Conservation (phyloP, 2,888 invertebrate genomes). For the Drosophila fungiperda region DNA sequence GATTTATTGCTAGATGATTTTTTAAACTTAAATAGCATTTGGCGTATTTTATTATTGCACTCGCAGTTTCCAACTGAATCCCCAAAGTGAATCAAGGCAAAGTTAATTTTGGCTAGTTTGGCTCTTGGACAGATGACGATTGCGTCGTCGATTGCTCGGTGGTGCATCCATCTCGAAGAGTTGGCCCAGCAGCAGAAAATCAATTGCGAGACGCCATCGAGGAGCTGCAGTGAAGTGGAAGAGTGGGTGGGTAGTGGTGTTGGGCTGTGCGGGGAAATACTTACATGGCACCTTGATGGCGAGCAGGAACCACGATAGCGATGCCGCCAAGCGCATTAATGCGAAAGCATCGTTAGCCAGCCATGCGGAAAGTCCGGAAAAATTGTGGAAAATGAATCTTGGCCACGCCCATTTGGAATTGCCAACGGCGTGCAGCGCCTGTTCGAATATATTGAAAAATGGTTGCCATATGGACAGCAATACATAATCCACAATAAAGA, state of each 20-base stretch:
- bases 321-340: conserved; percentile 33
- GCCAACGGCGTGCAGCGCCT: conserved; percentile 22
- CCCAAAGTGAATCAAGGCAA: too few relatives aligned
- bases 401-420: conserved; percentile 24
- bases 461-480: conserved; percentile 50
- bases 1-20: background rate
- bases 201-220: conserved; percentile 52
- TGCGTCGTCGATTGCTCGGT: conserved; percentile 11
- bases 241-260: background rate
- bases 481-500: conserved; percentile 48
- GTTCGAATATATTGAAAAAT: conserved; percentile 33
- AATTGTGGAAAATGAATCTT: conserved; percentile 22
- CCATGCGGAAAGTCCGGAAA: conserved; percentile 36
- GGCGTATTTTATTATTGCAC: background rate
- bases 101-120: conserved; percentile 5
- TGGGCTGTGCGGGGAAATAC: background rate
- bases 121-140: background rate
- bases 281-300: conserved; percentile 46
- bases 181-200: conserved; percentile 48
- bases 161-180: conserved; percentile 25
- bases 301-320: conserved; percentile 36
- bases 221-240: conserved; percentile 27
- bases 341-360: conserved; percentile 40
- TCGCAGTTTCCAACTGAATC: background rate
- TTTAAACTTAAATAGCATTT: background rate